phyloP scores from a whole-genome alignment of 2,888 invertebrate genomes.

The Ophion slaviceki region DNA sequence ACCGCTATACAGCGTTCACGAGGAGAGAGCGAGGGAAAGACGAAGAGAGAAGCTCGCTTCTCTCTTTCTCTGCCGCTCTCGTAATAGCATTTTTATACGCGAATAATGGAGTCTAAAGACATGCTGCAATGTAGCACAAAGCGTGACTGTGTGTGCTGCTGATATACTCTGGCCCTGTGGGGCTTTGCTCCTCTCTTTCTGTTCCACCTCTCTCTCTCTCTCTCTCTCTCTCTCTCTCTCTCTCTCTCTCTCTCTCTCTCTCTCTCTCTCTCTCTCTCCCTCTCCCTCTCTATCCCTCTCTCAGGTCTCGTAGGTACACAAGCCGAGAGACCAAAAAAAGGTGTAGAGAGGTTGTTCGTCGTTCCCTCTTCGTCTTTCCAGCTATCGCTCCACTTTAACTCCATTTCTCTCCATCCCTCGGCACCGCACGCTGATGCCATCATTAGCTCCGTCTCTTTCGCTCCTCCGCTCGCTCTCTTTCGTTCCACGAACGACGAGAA shows the following conservation, averaged over 20 bases:
- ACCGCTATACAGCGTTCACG: neutral
- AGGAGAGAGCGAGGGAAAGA: neutral
- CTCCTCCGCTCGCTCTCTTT: slow-evolving; percentile 45
- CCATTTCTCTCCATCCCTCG: slow-evolving; percentile 55
- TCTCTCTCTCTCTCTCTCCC: slow-evolving; percentile 21
- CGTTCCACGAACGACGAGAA: slow-evolving; percentile 56
- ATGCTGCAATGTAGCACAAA: slow-evolving; percentile 77
- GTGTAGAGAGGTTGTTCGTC: slow-evolving; percentile 61
- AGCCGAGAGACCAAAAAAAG: slow-evolving; percentile 50
- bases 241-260: slow-evolving; percentile 30
- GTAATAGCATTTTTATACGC: slow-evolving; percentile 78
- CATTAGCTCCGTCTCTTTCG: slow-evolving; percentile 33
- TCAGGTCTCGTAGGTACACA: slow-evolving; percentile 49
- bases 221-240: slow-evolving; percentile 23
- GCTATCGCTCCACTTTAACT: slow-evolving; percentile 61
- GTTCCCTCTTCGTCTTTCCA: slow-evolving; percentile 44
- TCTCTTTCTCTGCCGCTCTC: slow-evolving; percentile 58
- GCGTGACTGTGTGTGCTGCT: slow-evolving; percentile 73
- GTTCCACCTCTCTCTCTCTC: neutral
- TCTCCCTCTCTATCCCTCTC: slow-evolving; percentile 5
- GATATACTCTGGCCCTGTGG: slow-evolving; percentile 65
- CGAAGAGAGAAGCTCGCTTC: slow-evolving; percentile 14
- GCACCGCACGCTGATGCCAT: slow-evolving; percentile 42
- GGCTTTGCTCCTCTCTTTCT: slow-evolving; percentile 34
- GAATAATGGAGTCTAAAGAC: slow-evolving; percentile 79